Conservation (phyloP, 2,888 invertebrate genomes). For the Eudasyphora cyanicolor region DNA sequence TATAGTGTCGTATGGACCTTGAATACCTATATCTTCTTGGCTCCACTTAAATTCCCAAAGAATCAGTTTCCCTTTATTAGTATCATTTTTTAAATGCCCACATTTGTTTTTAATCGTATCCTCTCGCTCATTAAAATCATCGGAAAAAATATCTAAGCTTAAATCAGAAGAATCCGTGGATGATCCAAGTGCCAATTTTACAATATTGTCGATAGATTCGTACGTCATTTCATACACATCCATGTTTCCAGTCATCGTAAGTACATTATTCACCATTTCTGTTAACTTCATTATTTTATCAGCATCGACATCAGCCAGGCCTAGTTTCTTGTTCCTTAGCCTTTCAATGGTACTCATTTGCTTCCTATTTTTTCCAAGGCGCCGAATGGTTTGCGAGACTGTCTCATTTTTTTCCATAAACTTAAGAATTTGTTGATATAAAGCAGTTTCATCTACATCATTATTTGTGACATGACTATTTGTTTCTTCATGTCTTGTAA, state of each 20-base stretch:
- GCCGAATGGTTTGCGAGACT: slow-evolving; percentile 89
- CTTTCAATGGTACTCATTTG: slow-evolving; percentile 90
- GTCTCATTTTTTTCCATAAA: slow-evolving; percentile 91
- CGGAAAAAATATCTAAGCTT: slow-evolving; percentile 95
- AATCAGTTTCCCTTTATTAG: slow-evolving; percentile 62
- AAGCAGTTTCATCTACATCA: slow-evolving; percentile 83
- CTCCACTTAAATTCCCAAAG: slow-evolving; percentile 96
- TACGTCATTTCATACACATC: slow-evolving; percentile 96
- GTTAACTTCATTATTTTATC: slow-evolving; percentile 89
- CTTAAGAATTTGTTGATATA: slow-evolving; percentile 87
- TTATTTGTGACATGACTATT: slow-evolving; percentile 65
- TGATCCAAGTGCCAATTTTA: slow-evolving; percentile 71
- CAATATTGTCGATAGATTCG: slow-evolving; percentile 85
- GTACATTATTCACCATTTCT: slow-evolving; percentile 91
- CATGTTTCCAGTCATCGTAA: slow-evolving; percentile 94
- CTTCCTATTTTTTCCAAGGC: slow-evolving; percentile 86
- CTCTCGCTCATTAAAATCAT: slow-evolving; percentile 91
- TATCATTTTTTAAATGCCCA: slow-evolving; percentile 53
- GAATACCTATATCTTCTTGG: slow-evolving; percentile 85
- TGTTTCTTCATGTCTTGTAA: background rate
- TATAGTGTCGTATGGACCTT: slow-evolving; percentile 91
- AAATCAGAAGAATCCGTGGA: slow-evolving; percentile 78
- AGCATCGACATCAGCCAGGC: slow-evolving; percentile 84
- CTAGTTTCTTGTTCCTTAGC: slow-evolving; percentile 91
- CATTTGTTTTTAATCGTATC: slow-evolving; percentile 80